phyloP scores from a whole-genome alignment of 2,113 vertebrate species.

The Petrocephalus zakoni region DNA sequence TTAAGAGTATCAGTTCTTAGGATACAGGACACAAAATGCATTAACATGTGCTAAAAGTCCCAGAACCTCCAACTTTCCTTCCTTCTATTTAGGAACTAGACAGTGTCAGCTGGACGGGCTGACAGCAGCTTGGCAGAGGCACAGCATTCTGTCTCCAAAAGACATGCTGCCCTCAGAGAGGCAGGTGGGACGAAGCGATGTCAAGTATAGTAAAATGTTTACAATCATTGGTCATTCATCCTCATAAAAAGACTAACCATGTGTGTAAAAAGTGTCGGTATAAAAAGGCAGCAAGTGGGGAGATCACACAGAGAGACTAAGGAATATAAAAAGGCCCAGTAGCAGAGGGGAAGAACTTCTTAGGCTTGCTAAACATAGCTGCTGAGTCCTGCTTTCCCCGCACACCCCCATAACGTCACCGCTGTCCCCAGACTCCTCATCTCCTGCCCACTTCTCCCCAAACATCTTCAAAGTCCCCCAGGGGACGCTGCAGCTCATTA shows the following conservation, averaged over 20 bases:
- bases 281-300: not conserved
- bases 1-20: not conserved
- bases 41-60: not conserved
- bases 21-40: not conserved
- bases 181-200: not conserved
- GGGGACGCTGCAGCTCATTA: not conserved
- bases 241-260: not conserved
- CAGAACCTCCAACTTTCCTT: not conserved
- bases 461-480: not conserved
- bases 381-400: not conserved
- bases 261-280: not conserved
- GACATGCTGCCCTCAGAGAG: not conserved
- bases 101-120: not conserved
- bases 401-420: not conserved
- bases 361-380: conserved; percentile 1
- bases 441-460: not conserved
- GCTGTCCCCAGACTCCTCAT: not conserved
- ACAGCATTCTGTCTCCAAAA: not conserved
- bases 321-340: conserved; percentile 1
- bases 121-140: not conserved
- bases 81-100: not conserved
- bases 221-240: not conserved
- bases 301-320: not conserved
- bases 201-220: not conserved
- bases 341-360: not conserved